These are phyloP conservation scores for Cheilosia soror DNA, from an alignment of 2,888 invertebrate species.

Conservation along the genomic window DNA sequence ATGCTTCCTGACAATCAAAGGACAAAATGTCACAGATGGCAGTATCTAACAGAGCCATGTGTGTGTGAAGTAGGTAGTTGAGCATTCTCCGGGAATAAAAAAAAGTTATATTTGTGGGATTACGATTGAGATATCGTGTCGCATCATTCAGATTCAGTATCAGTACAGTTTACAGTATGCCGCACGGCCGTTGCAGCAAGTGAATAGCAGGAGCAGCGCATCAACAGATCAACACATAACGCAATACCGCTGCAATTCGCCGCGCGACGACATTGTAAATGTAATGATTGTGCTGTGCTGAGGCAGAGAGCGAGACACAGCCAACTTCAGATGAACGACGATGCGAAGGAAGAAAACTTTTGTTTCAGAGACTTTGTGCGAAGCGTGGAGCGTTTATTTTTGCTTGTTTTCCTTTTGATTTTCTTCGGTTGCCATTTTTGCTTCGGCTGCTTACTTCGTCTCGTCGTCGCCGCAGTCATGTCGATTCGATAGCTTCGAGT, in stretches of 20 bases:
- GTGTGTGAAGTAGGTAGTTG: no score
- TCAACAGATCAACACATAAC: constrained; percentile 21
- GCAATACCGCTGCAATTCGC: constrained; percentile 50
- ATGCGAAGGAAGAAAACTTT: constrained; percentile 56
- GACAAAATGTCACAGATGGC: constrained; percentile 68
- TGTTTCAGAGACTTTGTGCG: constrained; percentile 49
- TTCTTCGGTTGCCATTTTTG: constrained; percentile 73
- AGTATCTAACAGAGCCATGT: constrained; percentile 11
- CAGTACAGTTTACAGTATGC: background rate
- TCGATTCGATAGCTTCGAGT: background rate
- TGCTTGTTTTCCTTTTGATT: constrained; percentile 72
- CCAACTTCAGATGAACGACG: constrained; percentile 27
- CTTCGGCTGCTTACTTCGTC: constrained; percentile 36
- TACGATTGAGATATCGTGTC: constrained; percentile 20
- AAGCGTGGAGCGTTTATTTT: constrained; percentile 67
- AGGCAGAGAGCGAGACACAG: constrained; percentile 29
- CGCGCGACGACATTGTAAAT: constrained; percentile 56
- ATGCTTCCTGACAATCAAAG: constrained; percentile 61
- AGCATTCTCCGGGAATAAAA: constrained; percentile 30
- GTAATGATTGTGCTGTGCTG: constrained; percentile 42
- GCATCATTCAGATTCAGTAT: constrained; percentile 51
- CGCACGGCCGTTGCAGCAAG: constrained; percentile 45
- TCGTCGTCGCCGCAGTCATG: constrained; percentile 8
- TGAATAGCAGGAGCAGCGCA: background rate
- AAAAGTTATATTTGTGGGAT: constrained; percentile 29